These are phyloP conservation scores for Camptogramma bilineatum DNA, from an alignment of 2,888 invertebrate genomes.

Conservation along the genomic window DNA sequence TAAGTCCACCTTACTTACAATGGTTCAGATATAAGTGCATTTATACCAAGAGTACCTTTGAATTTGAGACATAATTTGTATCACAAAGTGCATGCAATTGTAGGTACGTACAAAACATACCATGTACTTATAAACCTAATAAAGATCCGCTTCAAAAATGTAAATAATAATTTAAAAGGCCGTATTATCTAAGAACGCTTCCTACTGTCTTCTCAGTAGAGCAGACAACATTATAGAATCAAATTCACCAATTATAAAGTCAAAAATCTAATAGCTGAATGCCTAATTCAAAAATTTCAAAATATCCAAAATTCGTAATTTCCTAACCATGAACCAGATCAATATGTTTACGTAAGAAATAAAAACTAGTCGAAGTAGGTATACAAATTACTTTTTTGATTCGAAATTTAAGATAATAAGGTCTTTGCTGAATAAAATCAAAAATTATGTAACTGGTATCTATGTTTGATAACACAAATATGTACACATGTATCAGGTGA, in stretches of 20 bases:
- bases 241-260: slow-evolving; percentile 23
- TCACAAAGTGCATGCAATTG: too few species aligned
- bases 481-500: not conserved
- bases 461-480: not conserved
- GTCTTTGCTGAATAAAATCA: slow-evolving; percentile 13
- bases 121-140: too few species aligned
- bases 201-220: slow-evolving; percentile 1
- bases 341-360: slow-evolving; percentile 34
- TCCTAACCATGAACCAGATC: slow-evolving; percentile 38
- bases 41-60: too few species aligned
- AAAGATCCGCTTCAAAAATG: not conserved
- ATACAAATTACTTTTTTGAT: slow-evolving; percentile 21
- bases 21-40: too few species aligned
- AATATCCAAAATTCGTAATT: slow-evolving; percentile 31
- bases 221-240: not conserved
- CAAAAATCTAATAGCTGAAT: slow-evolving; percentile 36
- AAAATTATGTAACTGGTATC: slow-evolving; percentile 7
- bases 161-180: not conserved
- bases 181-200: slow-evolving; percentile 1
- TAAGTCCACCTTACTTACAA: too few species aligned
- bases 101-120: too few species aligned
- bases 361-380: slow-evolving; percentile 5
- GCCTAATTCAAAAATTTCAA: slow-evolving; percentile 23
- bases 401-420: slow-evolving; percentile 20
- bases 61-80: too few species aligned